A percentile compares a stretch with the other conserved stretches of the same genome.
Evolutionary conservation across 1,140 invertebrate genomes (phyloP).

Genomic region (Liolophura sinensis): DNA sequence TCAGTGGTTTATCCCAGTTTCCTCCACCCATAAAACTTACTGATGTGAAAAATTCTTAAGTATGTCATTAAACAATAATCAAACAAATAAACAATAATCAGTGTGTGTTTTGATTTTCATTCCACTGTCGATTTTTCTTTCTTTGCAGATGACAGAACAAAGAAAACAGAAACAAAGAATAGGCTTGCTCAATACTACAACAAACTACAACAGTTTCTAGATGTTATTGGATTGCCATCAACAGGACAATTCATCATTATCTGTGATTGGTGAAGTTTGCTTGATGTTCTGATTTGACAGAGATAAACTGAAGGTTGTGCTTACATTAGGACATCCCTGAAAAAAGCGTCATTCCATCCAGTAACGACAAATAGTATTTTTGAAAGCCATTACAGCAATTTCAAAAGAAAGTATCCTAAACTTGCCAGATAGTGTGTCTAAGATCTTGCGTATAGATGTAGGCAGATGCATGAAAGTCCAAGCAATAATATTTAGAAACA

Average conservation of each 20-base stretch:
- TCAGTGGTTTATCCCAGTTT: not conserved
- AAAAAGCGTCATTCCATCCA: no score
- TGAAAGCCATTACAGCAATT: no score
- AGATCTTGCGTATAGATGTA: no score
- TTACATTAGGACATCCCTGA: no score
- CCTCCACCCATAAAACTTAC: not conserved
- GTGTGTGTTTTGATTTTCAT: not conserved
- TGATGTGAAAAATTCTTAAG: not conserved
- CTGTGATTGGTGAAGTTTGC: slow-evolving; percentile 2
- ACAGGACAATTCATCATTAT: slow-evolving; percentile 7
- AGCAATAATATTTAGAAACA: no score
- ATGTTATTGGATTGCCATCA: slow-evolving; percentile 11
- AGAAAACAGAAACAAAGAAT: slow-evolving; percentile 90
- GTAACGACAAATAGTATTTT: no score
- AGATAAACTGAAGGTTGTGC: no score
- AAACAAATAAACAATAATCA: not conserved
- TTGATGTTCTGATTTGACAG: no score
- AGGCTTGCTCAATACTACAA: slow-evolving; percentile 67
- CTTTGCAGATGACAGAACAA: slow-evolving; percentile 85
- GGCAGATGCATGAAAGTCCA: no score
- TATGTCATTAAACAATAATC: not conserved
- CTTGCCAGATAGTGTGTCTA: no score
- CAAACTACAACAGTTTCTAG: slow-evolving; percentile 33
- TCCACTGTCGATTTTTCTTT: slow-evolving; percentile 15
- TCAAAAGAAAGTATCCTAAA: no score